Conservation (phyloP, 2,888 invertebrate species). For the Imbricaverruca yamaguchii region DNA sequence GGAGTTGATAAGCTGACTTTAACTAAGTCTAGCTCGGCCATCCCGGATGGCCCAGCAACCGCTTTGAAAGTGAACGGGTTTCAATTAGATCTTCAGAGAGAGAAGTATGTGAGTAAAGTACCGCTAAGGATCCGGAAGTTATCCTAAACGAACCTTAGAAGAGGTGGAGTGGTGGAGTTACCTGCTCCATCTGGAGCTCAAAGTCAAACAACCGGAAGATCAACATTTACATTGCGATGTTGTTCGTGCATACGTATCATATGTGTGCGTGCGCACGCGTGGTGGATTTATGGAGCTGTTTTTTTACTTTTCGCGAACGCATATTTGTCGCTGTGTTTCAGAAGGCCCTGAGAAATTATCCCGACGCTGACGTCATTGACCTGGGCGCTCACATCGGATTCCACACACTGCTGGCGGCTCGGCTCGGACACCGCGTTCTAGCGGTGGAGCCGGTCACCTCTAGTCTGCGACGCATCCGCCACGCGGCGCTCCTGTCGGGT, state of each 20-base stretch:
- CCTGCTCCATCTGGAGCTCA: neutral
- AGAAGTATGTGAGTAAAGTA: too few species aligned
- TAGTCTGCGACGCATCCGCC: slow-evolving; percentile 27
- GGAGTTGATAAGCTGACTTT: too few species aligned
- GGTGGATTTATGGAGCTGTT: too few species aligned
- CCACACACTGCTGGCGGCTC: slow-evolving; percentile 38
- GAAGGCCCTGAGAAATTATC: slow-evolving; percentile 3
- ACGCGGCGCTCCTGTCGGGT: slow-evolving; percentile 25
- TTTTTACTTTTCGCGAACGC: too few species aligned
- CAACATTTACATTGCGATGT: neutral
- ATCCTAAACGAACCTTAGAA: too few species aligned
- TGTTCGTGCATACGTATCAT: neutral
- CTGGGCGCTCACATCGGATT: slow-evolving; percentile 41
- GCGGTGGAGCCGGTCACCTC: slow-evolving; percentile 39
- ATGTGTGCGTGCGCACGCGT: neutral
- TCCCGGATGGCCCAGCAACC: too few species aligned
- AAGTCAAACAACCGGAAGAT: neutral
- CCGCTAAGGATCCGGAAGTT: too few species aligned
- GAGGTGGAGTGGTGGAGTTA: too few species aligned
- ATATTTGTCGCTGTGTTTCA: neutral
- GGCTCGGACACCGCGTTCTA: slow-evolving; percentile 37
- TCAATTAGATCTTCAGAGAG: too few species aligned
- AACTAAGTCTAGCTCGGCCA: too few species aligned
- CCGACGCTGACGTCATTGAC: slow-evolving; percentile 35
- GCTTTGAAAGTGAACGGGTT: too few species aligned